Percentiles rank a stretch among this genome's conserved stretches.
These are phyloP conservation scores for Ctena decussata DNA, from an alignment of 2,888 invertebrate genomes.

Conservation along the genomic window DNA sequence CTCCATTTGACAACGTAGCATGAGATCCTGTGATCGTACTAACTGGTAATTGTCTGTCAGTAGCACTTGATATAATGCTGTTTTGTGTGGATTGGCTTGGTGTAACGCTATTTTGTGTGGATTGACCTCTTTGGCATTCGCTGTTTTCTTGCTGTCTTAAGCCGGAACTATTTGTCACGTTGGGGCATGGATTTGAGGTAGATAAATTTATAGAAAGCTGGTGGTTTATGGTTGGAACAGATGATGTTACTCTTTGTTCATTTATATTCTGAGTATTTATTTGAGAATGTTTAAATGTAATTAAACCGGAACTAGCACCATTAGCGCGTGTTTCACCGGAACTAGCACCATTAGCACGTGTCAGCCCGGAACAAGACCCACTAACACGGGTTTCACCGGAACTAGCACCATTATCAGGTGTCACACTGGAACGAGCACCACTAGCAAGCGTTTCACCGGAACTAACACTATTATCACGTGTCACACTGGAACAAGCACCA, in stretches of 20 bases:
- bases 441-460: no score
- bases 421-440: no score
- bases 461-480: no score
- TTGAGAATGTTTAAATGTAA: no score
- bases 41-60: neutral
- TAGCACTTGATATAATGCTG: neutral
- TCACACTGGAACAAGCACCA: no score
- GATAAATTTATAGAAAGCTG: neutral
- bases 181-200: neutral
- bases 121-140: neutral
- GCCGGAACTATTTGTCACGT: neutral
- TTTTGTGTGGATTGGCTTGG: neutral
- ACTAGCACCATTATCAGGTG: no score
- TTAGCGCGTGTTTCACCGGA: no score
- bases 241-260: neutral
- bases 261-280: neutral
- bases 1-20: slow-evolving; percentile 50
- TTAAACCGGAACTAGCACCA: no score
- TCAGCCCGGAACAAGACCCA: no score
- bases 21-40: slow-evolving; percentile 23
- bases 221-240: neutral
- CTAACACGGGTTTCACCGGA: no score
- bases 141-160: neutral
- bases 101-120: neutral
- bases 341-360: no score